Percentiles rank a stretch among this genome's conserved stretches.
Evolutionary conservation across 64 coral and sea anemone species (phyloP).

Genomic region (Astreopora myriophthalma): DNA sequence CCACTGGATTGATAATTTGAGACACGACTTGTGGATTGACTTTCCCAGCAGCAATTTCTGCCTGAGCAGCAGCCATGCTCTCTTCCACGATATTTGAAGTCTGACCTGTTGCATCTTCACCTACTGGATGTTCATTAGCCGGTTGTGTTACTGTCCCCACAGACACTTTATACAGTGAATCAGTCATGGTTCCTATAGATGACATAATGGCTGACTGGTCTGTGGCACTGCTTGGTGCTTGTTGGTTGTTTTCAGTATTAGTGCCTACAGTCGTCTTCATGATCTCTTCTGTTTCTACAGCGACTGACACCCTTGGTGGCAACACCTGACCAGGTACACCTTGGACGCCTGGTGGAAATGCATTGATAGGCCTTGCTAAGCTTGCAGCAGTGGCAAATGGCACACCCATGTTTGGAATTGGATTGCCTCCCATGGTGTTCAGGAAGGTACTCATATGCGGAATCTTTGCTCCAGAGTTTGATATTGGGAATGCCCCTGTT

Average conservation of each 20-base stretch:
- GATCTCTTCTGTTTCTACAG: slow-evolving; percentile 83
- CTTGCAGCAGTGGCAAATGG: slow-evolving; percentile 67
- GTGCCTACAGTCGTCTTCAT: slow-evolving; percentile 75
- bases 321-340: slow-evolving; percentile 39
- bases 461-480: slow-evolving; percentile 44
- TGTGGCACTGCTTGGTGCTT: not conserved
- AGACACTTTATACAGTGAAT: slow-evolving; percentile 80
- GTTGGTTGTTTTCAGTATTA: slow-evolving; percentile 73
- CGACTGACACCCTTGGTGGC: slow-evolving; percentile 72
- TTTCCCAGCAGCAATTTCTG: not conserved
- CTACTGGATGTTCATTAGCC: not conserved
- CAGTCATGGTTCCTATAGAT: slow-evolving; percentile 91
- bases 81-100: slow-evolving; percentile 4
- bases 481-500: not conserved
- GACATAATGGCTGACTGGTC: slow-evolving; percentile 39
- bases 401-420: slow-evolving; percentile 21
- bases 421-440: slow-evolving; percentile 47
- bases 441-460: slow-evolving; percentile 79
- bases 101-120: not conserved
- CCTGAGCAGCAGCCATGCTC: not conserved
- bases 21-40: not conserved
- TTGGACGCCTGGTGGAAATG: slow-evolving; percentile 49
- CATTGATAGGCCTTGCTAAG: slow-evolving; percentile 55
- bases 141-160: slow-evolving; percentile 76
- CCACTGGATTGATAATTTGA: not conserved